Conservation (phyloP, 2,113 vertebrate species). For the Archilochus colubris region DNA sequence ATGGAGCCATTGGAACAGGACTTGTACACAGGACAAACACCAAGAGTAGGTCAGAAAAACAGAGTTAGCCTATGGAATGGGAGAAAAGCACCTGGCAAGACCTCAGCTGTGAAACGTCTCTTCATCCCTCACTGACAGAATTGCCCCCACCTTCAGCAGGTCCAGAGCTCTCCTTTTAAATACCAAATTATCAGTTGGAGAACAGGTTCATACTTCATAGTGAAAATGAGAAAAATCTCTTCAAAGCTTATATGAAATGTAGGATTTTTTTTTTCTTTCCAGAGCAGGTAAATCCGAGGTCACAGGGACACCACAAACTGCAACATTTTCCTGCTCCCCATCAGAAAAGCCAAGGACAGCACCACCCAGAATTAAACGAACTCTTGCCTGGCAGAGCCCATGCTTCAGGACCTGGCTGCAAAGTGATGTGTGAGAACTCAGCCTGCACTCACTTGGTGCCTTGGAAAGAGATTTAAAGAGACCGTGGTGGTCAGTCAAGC, state of each 20-base stretch:
- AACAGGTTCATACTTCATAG: neutral
- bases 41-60: fast-evolving
- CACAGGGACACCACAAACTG: neutral
- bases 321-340: neutral
- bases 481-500: neutral
- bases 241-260: neutral
- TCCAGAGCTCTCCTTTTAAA: neutral
- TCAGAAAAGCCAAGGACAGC: neutral
- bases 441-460: neutral
- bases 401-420: fast-evolving
- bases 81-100: neutral
- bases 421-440: neutral
- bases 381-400: fast-evolving
- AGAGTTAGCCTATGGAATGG: fast-evolving
- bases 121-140: neutral
- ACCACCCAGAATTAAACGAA: fast-evolving
- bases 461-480: neutral
- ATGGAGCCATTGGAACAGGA: neutral
- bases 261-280: neutral
- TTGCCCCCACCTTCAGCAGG: neutral
- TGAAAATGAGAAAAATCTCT: neutral
- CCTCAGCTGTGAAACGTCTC: neutral
- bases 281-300: neutral
- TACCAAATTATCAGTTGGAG: neutral
- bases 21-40: fast-evolving